Evolutionary conservation across 2,113 vertebrate species (phyloP).

Genomic region (Salminus brasiliensis): DNA sequence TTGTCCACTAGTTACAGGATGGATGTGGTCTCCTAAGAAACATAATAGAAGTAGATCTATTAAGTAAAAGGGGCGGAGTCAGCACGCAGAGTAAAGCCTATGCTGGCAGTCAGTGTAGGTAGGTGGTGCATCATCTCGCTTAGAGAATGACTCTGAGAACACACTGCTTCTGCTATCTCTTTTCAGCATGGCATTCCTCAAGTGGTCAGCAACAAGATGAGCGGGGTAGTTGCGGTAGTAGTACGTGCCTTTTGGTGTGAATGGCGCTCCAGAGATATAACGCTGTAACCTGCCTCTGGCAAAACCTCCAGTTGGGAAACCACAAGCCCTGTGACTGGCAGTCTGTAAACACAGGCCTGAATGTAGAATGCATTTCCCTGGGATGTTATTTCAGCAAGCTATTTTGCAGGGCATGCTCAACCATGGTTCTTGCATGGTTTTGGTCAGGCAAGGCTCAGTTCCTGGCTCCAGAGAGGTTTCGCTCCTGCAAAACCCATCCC

Average conservation of each 20-base stretch:
- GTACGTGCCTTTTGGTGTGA: constrained; percentile 26
- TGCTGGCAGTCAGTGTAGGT: neutral
- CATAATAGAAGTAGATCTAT: constrained; percentile 12
- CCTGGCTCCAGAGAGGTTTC: constrained; percentile 27
- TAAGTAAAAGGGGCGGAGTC: no score
- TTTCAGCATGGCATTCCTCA: neutral
- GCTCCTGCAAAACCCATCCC: neutral
- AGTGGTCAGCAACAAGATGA: constrained; percentile 3
- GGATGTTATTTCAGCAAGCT: constrained; percentile 44
- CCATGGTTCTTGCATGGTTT: constrained; percentile 33
- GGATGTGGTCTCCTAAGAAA: constrained; percentile 6
- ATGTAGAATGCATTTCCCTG: constrained; percentile 13
- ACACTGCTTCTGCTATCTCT: neutral
- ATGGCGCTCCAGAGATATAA: constrained; percentile 15
- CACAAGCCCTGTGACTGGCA: constrained; percentile 20
- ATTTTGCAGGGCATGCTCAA: constrained; percentile 14
- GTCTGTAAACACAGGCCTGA: constrained; percentile 38
- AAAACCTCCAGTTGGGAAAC: constrained; percentile 27
- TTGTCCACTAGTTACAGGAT: constrained; percentile 7
- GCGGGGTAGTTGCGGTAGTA: neutral
- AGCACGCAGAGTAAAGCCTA: constrained; percentile 1
- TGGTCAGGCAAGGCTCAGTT: constrained; percentile 27
- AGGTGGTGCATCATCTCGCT: constrained; percentile 1
- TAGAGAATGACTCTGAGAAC: constrained; percentile 15
- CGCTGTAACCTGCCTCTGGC: constrained; percentile 15